Base-by-base conservation (phyloP, 1,140 invertebrate species). In the Dendroctonus ponderosae region DNA sequence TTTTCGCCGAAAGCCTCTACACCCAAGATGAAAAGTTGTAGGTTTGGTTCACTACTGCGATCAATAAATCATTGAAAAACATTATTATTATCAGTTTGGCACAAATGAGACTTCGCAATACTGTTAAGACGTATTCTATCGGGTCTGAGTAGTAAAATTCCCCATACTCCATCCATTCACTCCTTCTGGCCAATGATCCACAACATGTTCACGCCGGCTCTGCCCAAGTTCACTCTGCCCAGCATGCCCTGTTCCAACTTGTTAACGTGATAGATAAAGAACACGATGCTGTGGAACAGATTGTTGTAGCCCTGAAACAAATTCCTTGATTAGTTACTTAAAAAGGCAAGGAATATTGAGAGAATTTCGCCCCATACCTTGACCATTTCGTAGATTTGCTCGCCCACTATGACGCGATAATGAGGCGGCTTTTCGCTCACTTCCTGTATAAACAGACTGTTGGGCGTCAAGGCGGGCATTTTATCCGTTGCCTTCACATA, bases 1-100 rank as follows among this genome's bases (percentile, higher is more conserved):
- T 99, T 0, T 99, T 99, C 80, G 92, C 96, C 41, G 94, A 95
- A 15, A 97, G 94, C 81, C 83, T 99, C 11, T 99, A 99, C 76
- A 97, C 94, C 7, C 84, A 86, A 15, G 67, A 61, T 15, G 69
- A 69, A 40, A 66, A 67, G 38, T 53, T 44, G 15, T 44, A 44
- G 43, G 43, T 44, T n/a, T n/a, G n/a, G n/a, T n/a, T n/a, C n/a
- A n/a, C n/a, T n/a, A n/a, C n/a, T n/a, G n/a, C n/a, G 43, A 44
- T 7, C 7, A 44, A 44, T 44, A 7, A n/a, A 44, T 7, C 7
- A 44, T 44, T 44, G 43, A 7, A 7, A 44, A 44, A 44, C 43
- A 44, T 44, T n/a, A 44, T 7, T 44, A 7, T n/a, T 44, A 44
- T 7, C 43, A 44, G 7, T 7, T 44, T 44, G 43, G 7, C 7